Evolutionary conservation across 2,797 vertebrate genomes (phyloP), one percentile per base, ranked within the genome.

Genomic region (Pseudochaenichthys georgianus): DNA sequence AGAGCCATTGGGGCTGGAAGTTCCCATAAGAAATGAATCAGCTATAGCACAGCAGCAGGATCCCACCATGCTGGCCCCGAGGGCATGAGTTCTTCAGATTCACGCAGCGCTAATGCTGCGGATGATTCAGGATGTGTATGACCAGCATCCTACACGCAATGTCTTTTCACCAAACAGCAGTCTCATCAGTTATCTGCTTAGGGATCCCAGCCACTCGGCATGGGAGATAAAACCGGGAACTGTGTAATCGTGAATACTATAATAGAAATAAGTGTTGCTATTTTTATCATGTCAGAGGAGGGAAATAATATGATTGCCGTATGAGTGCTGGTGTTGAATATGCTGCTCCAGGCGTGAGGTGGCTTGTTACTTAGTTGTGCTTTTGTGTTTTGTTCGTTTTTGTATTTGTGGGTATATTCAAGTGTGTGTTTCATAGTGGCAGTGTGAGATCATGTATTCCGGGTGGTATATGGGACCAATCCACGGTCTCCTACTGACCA

Each of bases 11-110:
- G 73, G 83, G 70, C 79, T 84, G 74, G 55, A 83, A 75, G 75
- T 86, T 86, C 84, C 83, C 84, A 64, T 13, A 73, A 86, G 87
- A 91, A 88, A 91, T 91, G 88, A 93, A 88, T 90, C 88, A 88
- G 84, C 89, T 74, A 85, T 93, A 89, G 91, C 91, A 89, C 66
- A 82, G 75, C 83, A 89, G 82, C 17, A 28, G 80, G 75, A 84
- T 90, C 79, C 88, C 57, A 85, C 72, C 61, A 60, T 80, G 69
- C 67, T 47, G 65, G 73, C 82, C 90, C 81, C 68, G 67, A 41
- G 83, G 85, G 71, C 82, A 82, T 12, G 16, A n/a, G 79, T 84
- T 87, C 73, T 85, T 73, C 59, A 80, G 82, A 80, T 78, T 82
- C 88, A 84, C 19, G 60, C 88, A 83, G 88, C 34, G 87, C 61